A percentile compares a stretch with the other conserved stretches of the same genome.
These are phyloP conservation scores for Zaprionus africanus DNA, from an alignment of 1,140 invertebrate genomes.

Conservation along the genomic window DNA sequence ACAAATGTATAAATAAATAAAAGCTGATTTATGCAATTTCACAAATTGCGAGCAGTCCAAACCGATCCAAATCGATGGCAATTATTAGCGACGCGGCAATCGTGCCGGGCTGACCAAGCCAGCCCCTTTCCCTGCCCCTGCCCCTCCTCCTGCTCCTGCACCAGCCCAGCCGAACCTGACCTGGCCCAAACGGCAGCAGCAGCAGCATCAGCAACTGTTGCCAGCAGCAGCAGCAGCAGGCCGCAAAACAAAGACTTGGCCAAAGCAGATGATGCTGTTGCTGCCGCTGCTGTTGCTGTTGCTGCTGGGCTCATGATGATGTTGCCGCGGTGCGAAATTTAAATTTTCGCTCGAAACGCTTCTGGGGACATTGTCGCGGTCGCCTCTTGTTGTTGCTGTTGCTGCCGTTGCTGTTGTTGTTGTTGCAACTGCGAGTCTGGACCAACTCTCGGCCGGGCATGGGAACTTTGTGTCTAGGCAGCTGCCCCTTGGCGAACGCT, in stretches of 20 bases:
- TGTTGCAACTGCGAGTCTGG: neutral
- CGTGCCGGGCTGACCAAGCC: constrained; percentile 70
- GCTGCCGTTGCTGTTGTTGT: constrained; percentile 24
- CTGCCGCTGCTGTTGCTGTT: constrained; percentile 12
- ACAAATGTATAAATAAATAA: constrained; percentile 78
- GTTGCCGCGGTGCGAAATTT: constrained; percentile 75
- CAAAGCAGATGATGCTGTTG: constrained; percentile 16
- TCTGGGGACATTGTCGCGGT: constrained; percentile 71
- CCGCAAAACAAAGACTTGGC: constrained; percentile 63
- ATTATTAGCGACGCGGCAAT: constrained; percentile 71
- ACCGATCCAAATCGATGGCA: constrained; percentile 72
- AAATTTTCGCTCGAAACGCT: constrained; percentile 81
- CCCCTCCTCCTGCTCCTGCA: constrained; percentile 23
- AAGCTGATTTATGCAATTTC: constrained; percentile 82
- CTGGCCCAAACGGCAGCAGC: constrained; percentile 49
- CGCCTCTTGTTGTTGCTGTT: constrained; percentile 15
- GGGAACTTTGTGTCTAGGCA: constrained; percentile 65
- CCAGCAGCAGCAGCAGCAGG: constrained; percentile 23
- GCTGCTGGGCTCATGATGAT: constrained; percentile 31
- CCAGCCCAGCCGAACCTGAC: constrained; percentile 55
- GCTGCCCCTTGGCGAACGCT: constrained; percentile 46
- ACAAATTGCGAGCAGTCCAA: constrained; percentile 67
- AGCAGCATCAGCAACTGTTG: constrained; percentile 31
- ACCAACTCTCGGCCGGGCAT: constrained; percentile 40
- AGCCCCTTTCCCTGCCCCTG: constrained; percentile 13